Evolutionary conservation across 2,113 vertebrate genomes (phyloP), one percentile per base, ranked within the genome.

Genomic region (Beaufortia kweichowensis): DNA sequence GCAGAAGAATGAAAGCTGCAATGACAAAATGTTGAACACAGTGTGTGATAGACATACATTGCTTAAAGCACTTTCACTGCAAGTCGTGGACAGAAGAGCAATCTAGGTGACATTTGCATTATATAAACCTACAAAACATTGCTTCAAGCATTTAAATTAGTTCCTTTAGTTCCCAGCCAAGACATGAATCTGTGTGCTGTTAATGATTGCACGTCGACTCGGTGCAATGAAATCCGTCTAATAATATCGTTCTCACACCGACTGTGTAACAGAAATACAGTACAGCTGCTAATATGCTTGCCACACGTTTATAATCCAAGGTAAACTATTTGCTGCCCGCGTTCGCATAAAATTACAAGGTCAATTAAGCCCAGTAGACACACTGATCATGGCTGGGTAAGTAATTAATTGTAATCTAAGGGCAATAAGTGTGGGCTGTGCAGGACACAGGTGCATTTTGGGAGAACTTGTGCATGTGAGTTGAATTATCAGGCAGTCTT

Each of bases 331-430:
- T 72, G 60, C 41, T 9, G 57, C 31, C 65, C 12, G 9, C 21
- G 28, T 67, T 71, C 80, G 63, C 26, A 73, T 81, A 71, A 81
- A 83, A 79, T 77, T 68, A 75, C 81, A 84, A 79, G 73, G 79
- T 81, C 82, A 79, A 66, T 84, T 81, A 79, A 79, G 77, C 76
- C 55, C 65, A 29, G 48, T 63, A 79, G 71, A 80, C 59, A 78
- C 66, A 65, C 80, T 79, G 76, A 85, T 84, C 53, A 79, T 70
- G 35, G 62, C 61, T 76, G 64, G 77, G 77, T 74, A 67, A 79
- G 65, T 73, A 79, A 82, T 80, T 82, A 82, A 82, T 84, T 75
- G 66, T 55, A 56, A 80, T 74, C 26, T n/a, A 31, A 56, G 26
- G 43, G 33, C 53, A 41, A 35, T 14, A 23, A 29, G 60, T 31